A percentile compares a stretch with the other conserved stretches of the same genome.
Conservation (phyloP, 2,113 vertebrate genomes). For the Bubalus kerabau region DNA sequence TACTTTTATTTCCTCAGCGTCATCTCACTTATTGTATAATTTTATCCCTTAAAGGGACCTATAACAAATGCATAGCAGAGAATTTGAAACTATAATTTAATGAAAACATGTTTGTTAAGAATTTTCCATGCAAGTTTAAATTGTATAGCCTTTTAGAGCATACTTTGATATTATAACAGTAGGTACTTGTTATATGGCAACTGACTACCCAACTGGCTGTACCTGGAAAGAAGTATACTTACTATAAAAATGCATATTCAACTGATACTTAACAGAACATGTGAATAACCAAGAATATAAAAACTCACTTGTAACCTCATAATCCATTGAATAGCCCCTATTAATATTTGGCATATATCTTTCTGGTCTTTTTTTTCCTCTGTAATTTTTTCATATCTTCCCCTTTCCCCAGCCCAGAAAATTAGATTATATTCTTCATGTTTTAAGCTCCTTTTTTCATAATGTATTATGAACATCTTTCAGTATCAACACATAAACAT, state of each 20-base stretch:
- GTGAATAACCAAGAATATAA: background rate
- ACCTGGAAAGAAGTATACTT: background rate
- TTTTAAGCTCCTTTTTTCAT: background rate
- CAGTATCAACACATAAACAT: background rate
- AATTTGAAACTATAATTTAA: background rate
- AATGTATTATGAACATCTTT: background rate
- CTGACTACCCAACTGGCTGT: background rate
- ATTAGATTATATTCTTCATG: background rate
- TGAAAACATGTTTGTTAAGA: background rate
- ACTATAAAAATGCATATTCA: background rate
- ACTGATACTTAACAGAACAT: background rate
- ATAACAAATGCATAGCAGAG: background rate
- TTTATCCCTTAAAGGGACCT: conserved; percentile 2
- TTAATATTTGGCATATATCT: background rate
- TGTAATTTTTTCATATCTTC: background rate
- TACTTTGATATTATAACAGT: background rate
- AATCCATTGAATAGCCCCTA: background rate
- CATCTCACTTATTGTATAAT: background rate
- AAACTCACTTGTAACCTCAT: background rate
- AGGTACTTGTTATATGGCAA: background rate
- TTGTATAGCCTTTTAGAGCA: background rate
- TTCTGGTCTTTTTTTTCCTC: background rate
- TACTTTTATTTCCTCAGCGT: background rate
- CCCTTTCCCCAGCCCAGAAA: background rate
- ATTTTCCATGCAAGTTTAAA: background rate